Percentiles rank a stretch among this genome's conserved stretches.
phyloP scores from a whole-genome alignment of 2,888 invertebrate species.

The Pammene fasciana region DNA sequence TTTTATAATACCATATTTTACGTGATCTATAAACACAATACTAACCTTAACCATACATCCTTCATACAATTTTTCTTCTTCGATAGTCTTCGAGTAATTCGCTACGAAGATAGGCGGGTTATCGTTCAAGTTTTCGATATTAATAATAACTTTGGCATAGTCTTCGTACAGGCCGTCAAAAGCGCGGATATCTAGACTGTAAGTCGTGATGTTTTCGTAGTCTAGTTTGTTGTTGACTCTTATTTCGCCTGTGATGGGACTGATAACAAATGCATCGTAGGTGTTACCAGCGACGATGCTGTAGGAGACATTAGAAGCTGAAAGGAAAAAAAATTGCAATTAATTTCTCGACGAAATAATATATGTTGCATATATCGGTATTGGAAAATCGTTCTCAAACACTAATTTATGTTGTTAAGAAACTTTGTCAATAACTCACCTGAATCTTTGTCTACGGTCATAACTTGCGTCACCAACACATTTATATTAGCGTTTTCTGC shows the following conservation, averaged over 20 bases:
- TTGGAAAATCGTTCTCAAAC: neutral
- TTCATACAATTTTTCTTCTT: slow-evolving; percentile 88
- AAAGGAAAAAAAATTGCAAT: slow-evolving; percentile 43
- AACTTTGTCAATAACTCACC: slow-evolving; percentile 62
- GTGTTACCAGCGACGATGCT: slow-evolving; percentile 94
- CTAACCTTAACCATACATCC: slow-evolving; percentile 87
- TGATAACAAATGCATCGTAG: slow-evolving; percentile 93
- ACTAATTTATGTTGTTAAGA: too few relatives aligned
- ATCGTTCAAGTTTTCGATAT: slow-evolving; percentile 95
- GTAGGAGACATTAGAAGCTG: slow-evolving; percentile 92
- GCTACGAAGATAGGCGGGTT: slow-evolving; percentile 93
- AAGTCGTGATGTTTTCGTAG: slow-evolving; percentile 93
- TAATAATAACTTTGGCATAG: slow-evolving; percentile 91
- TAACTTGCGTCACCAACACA: slow-evolving; percentile 92
- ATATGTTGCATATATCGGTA: too few relatives aligned
- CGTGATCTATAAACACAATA: neutral
- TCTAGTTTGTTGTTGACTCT: slow-evolving; percentile 90
- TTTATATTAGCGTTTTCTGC: slow-evolving; percentile 93
- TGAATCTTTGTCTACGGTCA: slow-evolving; percentile 93
- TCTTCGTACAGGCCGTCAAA: slow-evolving; percentile 93
- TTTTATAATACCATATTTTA: neutral
- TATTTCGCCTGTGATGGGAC: slow-evolving; percentile 92
- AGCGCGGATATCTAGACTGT: slow-evolving; percentile 91
- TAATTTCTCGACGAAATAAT: neutral
- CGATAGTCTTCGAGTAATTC: slow-evolving; percentile 88